These are phyloP conservation scores for Oriolus oriolus DNA, from an alignment of 2,113 vertebrate species.

Conservation along the genomic window DNA sequence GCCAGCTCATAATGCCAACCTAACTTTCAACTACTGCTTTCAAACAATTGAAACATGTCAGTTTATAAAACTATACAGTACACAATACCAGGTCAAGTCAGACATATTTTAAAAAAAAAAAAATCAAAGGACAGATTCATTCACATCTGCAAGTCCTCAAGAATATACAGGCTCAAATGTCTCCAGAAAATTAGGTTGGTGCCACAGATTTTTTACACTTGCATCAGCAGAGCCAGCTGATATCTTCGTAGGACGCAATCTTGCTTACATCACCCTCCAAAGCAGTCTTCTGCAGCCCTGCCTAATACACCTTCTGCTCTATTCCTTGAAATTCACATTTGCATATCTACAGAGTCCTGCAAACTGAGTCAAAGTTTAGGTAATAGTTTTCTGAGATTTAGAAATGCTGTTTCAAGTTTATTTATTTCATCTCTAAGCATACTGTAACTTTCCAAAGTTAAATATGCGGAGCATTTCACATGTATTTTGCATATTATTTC, in stretches of 20 bases:
- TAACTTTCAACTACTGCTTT: neutral
- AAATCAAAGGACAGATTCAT: neutral
- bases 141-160: neutral
- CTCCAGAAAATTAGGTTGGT: neutral
- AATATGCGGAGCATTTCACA: accelerated
- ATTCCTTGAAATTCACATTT: neutral
- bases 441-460: neutral
- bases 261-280: neutral
- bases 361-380: neutral
- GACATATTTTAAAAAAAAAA: neutral
- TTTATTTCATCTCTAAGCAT: neutral
- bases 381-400: neutral
- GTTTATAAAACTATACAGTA: neutral
- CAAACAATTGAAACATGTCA: neutral
- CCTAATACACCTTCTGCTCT: neutral
- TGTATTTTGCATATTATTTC: neutral
- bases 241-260: neutral
- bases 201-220: neutral
- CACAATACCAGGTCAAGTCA: neutral
- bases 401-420: neutral
- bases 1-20: neutral
- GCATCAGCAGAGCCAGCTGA: neutral
- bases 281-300: neutral
- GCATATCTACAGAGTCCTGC: neutral
- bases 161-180: neutral